These are phyloP conservation scores for Sebastes itinus DNA, from an alignment of 2,797 vertebrate species.

Conservation along the genomic window DNA sequence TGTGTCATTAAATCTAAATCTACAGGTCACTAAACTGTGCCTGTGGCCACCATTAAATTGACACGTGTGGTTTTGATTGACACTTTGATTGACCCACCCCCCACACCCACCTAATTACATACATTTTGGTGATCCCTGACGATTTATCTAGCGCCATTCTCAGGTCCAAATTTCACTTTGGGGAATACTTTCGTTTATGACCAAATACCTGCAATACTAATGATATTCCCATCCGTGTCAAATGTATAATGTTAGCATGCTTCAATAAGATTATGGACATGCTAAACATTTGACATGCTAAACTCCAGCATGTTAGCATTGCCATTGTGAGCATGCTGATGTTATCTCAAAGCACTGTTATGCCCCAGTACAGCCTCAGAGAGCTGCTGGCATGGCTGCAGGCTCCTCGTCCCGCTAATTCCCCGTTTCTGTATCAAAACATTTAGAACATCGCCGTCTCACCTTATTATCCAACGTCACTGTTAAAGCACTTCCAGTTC, in stretches of 20 bases:
- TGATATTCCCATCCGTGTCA: neutral
- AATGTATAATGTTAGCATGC: neutral
- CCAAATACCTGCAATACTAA: neutral
- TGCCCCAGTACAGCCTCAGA: neutral
- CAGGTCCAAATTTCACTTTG: neutral
- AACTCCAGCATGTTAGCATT: neutral
- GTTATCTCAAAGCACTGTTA: neutral
- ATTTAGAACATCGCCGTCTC: neutral
- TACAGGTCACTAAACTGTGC: too few species aligned
- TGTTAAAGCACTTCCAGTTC: neutral
- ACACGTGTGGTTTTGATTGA: neutral
- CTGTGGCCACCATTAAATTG: neutral
- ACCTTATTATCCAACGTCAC: neutral
- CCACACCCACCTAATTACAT: neutral
- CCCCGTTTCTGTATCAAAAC: neutral
- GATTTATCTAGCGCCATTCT: neutral
- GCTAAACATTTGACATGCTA: neutral
- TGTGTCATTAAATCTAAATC: too few species aligned
- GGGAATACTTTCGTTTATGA: neutral
- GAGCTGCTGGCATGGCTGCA: neutral
- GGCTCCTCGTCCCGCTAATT: neutral
- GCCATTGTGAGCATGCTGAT: neutral
- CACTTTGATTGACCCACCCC: too few species aligned
- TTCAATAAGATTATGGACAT: neutral
- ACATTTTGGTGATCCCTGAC: neutral